These are phyloP conservation scores for Rambutsinella grinnellia DNA, from an alignment of 2,888 invertebrate species.

Conservation along the genomic window DNA sequence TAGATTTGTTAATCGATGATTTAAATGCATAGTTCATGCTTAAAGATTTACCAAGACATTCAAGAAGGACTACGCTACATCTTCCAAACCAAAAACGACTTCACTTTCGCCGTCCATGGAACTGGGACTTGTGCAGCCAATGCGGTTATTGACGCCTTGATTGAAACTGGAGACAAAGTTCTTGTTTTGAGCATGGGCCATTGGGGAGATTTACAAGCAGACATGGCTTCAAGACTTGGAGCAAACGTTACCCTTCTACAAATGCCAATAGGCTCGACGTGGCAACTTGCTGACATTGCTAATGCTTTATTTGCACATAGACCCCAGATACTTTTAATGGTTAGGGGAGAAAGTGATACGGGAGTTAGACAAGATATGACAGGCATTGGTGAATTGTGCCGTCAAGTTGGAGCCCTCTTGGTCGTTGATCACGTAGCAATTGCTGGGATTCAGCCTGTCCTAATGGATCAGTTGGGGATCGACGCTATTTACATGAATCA, in stretches of 20 bases:
- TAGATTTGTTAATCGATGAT: too few relatives aligned
- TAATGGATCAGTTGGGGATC: conserved; percentile 79
- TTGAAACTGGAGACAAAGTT: conserved; percentile 81
- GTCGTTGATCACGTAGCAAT: conserved; percentile 84
- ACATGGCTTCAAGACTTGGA: conserved; percentile 72
- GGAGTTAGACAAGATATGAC: conserved; percentile 85
- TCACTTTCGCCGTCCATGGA: conserved; percentile 85
- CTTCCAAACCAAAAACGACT: conserved; percentile 85
- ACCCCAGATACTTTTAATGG: conserved; percentile 82
- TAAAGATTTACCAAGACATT: conserved; percentile 87
- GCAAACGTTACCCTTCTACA: not conserved
- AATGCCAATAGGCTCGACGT: conserved; percentile 71
- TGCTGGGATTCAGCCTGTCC: conserved; percentile 78
- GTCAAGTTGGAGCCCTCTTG: conserved; percentile 74
- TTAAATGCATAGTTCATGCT: too few relatives aligned
- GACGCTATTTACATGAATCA: conserved; percentile 82
- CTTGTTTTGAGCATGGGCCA: conserved; percentile 82
- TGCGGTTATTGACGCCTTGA: conserved; percentile 81
- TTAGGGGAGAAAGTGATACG: conserved; percentile 90
- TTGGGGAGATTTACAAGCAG: conserved; percentile 86
- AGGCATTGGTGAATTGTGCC: conserved; percentile 83
- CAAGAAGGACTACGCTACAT: conserved; percentile 84
- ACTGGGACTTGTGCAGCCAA: conserved; percentile 86
- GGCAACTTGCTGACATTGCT: conserved; percentile 77
- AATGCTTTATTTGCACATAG: conserved; percentile 74